These are phyloP conservation scores for Formica selysi DNA, from an alignment of 1,140 invertebrate genomes.

Conservation along the genomic window DNA sequence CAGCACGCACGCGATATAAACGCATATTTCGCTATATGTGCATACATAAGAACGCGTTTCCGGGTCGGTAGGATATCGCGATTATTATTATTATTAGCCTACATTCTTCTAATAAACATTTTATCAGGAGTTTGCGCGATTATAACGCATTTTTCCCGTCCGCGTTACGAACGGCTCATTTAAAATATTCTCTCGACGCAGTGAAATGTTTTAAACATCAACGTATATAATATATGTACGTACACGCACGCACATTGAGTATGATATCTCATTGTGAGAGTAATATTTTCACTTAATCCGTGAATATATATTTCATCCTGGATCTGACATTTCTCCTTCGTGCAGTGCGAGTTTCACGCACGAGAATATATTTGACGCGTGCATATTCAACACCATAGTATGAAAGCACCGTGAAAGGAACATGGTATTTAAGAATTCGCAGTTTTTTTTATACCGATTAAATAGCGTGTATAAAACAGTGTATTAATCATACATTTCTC, in stretches of 20 bases:
- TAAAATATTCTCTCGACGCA: neutral
- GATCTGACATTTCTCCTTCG: slow-evolving; percentile 34
- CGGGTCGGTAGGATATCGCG: neutral
- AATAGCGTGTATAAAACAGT: neutral
- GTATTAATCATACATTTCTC: neutral
- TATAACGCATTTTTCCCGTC: neutral
- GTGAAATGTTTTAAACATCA: slow-evolving; percentile 43
- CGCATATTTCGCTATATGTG: neutral
- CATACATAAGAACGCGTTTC: neutral
- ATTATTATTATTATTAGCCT: slow-evolving; percentile 10
- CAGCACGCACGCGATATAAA: slow-evolving; percentile 18
- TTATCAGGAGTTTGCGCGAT: neutral
- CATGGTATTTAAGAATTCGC: slow-evolving; percentile 11
- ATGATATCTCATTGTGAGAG: neutral
- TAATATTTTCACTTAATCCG: slow-evolving; percentile 47
- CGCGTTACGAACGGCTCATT: neutral
- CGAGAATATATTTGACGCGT: slow-evolving; percentile 33
- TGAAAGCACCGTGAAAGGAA: slow-evolving; percentile 9
- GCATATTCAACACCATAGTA: slow-evolving; percentile 21
- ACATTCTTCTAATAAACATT: neutral
- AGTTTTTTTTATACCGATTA: neutral
- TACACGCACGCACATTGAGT: neutral
- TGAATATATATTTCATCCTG: slow-evolving; percentile 13
- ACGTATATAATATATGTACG: neutral
- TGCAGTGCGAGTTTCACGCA: slow-evolving; percentile 15